Conservation (phyloP, 2,797 vertebrate genomes). For the Urosaurus nigricauda region DNA sequence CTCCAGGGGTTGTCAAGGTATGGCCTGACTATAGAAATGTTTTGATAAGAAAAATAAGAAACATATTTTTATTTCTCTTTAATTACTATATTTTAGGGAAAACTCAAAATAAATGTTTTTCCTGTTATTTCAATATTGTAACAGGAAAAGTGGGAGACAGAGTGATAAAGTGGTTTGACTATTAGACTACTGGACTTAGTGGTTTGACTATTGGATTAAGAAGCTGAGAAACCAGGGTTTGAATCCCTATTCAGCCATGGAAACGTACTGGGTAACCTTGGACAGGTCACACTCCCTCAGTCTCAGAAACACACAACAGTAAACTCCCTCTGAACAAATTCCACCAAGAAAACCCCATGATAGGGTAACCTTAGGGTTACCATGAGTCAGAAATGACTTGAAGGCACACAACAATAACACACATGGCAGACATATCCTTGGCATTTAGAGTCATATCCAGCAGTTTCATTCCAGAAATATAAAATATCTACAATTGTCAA, state of each 20-base stretch:
- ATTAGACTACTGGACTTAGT: too few relatives aligned
- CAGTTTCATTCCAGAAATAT: background rate
- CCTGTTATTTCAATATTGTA: background rate
- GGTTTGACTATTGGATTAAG: too few relatives aligned
- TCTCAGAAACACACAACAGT: too few relatives aligned
- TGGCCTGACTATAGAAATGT: slow-evolving; percentile 32
- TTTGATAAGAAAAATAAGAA: background rate
- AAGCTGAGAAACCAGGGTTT: too few relatives aligned
- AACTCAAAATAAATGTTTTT: background rate
- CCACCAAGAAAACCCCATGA: too few relatives aligned
- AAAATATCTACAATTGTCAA: background rate
- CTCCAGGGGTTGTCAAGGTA: slow-evolving; percentile 89
- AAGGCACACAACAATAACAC: background rate
- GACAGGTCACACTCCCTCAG: too few relatives aligned
- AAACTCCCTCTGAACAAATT: too few relatives aligned
- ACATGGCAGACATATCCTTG: background rate
- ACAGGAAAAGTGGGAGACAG: background rate
- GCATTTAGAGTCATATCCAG: background rate
- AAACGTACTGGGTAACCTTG: too few relatives aligned
- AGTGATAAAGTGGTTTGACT: too few relatives aligned
- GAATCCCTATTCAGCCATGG: too few relatives aligned
- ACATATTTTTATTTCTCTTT: background rate
- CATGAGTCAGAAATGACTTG: too few relatives aligned
- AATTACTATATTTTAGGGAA: slow-evolving; percentile 24
- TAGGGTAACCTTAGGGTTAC: too few relatives aligned